Conservation (phyloP, 2,797 vertebrate species). For the Periparus ater region DNA sequence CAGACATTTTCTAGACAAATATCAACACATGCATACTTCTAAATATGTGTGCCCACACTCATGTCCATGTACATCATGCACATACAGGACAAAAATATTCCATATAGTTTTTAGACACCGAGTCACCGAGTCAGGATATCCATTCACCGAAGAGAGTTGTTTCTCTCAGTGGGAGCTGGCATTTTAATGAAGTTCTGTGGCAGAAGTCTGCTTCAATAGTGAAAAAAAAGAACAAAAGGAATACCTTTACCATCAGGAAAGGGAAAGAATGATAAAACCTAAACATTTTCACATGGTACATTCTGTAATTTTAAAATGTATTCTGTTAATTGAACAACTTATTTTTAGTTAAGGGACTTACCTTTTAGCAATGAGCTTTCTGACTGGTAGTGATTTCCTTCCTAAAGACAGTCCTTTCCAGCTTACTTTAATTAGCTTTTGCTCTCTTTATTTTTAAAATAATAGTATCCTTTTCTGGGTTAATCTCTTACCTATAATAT, state of each 20-base stretch:
- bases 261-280: background rate
- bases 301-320: background rate
- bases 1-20: background rate
- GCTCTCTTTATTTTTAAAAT: background rate
- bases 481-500: slow-evolving; percentile 11
- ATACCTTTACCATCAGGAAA: background rate
- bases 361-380: background rate
- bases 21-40: background rate
- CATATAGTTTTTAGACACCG: background rate
- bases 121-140: background rate
- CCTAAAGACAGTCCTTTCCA: background rate
- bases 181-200: background rate
- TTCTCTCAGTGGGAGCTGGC: background rate
- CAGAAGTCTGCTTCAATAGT: background rate
- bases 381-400: background rate
- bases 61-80: background rate
- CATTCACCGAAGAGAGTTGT: background rate
- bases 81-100: background rate
- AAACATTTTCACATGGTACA: background rate
- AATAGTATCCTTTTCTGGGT: background rate
- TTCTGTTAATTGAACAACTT: background rate
- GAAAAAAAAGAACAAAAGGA: background rate
- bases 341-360: background rate
- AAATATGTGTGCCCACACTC: background rate
- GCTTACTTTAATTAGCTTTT: background rate